Conservation (phyloP, 1,140 invertebrate genomes). For the Phortica variegata region DNA sequence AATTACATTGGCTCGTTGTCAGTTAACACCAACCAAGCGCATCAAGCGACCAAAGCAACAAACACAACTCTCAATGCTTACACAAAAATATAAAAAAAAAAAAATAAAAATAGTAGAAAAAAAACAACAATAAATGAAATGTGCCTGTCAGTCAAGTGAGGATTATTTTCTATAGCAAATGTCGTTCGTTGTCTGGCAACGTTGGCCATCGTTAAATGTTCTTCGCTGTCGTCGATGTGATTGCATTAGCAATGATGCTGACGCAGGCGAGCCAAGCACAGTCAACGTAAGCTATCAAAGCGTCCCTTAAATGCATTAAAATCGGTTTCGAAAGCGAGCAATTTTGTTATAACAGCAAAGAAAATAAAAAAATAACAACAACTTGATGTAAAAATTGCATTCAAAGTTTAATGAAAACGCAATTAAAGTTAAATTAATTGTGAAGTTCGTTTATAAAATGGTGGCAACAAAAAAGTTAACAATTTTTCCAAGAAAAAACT, state of each 20-base stretch:
- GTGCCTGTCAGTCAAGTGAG: slow-evolving; percentile 17
- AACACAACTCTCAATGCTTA: too few species aligned
- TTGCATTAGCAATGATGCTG: not conserved
- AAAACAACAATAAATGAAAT: not conserved
- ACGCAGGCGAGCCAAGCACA: not conserved
- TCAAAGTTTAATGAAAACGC: slow-evolving; percentile 1
- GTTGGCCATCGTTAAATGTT: not conserved
- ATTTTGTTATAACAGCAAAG: not conserved
- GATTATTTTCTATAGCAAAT: slow-evolving; percentile 15
- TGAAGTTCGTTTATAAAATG: not conserved
- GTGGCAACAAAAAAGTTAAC: not conserved
- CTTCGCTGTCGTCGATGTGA: not conserved
- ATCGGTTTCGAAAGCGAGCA: not conserved
- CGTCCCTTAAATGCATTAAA: not conserved
- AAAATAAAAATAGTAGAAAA: not conserved
- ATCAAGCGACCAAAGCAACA: too few species aligned
- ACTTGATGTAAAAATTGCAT: not conserved
- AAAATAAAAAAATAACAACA: not conserved
- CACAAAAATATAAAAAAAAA: not conserved
- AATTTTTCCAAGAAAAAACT: slow-evolving; percentile 1
- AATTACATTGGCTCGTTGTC: not conserved
- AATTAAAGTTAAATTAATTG: slow-evolving; percentile 13
- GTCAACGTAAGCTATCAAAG: not conserved
- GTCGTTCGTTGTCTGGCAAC: not conserved
- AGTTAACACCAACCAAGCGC: too few species aligned